A percentile compares a stretch with the other conserved stretches of the same genome.
Conservation (phyloP, 2,113 vertebrate species). For the Antechinus stuartii region DNA sequence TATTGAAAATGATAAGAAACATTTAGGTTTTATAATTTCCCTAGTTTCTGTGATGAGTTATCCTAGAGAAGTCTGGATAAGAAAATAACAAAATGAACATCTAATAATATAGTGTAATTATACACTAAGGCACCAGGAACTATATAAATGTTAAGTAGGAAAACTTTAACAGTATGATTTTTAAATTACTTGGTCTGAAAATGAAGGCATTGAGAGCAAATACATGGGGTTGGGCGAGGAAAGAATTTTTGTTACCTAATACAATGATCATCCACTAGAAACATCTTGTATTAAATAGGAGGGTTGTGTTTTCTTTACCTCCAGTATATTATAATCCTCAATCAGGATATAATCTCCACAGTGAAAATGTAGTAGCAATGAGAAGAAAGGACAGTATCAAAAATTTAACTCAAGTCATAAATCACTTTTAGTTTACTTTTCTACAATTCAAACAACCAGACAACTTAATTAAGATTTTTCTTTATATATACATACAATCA, state of each 20-base stretch:
- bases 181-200: neutral
- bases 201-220: neutral
- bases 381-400: neutral
- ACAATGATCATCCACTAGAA: neutral
- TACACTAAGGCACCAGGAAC: neutral
- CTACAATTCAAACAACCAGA: neutral
- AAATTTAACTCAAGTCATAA: neutral
- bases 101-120: neutral
- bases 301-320: neutral
- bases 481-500: neutral
- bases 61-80: neutral
- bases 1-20: slow-evolving; percentile 25
- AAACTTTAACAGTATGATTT: neutral
- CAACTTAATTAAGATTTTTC: neutral
- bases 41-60: neutral
- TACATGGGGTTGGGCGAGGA: neutral
- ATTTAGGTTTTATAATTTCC: neutral
- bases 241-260: neutral
- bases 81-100: slow-evolving; percentile 28
- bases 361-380: neutral
- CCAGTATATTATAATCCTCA: neutral
- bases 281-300: neutral
- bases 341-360: neutral
- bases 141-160: neutral
- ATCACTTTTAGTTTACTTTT: neutral